Evolutionary conservation across 2,888 invertebrate species (phyloP).

Genomic region (Dicyrtomina minuta): DNA sequence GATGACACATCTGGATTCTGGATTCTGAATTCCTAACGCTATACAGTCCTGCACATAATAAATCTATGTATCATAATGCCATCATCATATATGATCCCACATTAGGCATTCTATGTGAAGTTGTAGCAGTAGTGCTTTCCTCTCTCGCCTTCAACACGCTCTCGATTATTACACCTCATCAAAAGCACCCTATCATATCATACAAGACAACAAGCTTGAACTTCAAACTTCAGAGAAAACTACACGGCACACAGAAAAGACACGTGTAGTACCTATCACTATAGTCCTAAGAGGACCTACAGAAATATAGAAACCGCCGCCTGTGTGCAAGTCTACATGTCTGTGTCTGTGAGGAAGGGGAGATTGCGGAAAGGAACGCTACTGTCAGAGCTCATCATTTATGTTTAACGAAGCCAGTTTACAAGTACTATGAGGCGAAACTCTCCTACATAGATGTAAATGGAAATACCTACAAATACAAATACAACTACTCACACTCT

Average conservation of each 20-base stretch:
- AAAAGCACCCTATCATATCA: slow-evolving; percentile 14
- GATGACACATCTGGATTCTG: slow-evolving; percentile 5
- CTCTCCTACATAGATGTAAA: too few relatives aligned
- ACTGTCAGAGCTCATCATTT: slow-evolving; percentile 34
- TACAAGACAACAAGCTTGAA: neutral
- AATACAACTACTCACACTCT: neutral
- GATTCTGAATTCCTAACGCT: neutral
- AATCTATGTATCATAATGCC: neutral
- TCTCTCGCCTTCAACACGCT: neutral
- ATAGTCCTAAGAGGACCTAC: neutral
- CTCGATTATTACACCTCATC: slow-evolving; percentile 15
- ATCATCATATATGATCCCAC: too few relatives aligned
- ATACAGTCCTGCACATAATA: neutral
- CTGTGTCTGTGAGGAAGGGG: neutral
- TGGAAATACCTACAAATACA: slow-evolving; percentile 15
- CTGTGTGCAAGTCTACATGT: too few relatives aligned
- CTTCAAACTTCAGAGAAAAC: neutral
- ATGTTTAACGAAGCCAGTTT: slow-evolving; percentile 42
- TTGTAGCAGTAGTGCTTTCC: slow-evolving; percentile 2
- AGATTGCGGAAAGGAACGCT: slow-evolving; percentile 7
- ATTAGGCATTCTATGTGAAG: too few relatives aligned
- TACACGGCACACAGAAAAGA: too few relatives aligned
- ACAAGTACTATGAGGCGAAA: neutral
- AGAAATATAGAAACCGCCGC: too few relatives aligned
- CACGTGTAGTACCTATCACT: neutral